phyloP scores from a whole-genome alignment of 2,113 vertebrate species.

The Amphilophus citrinellus region DNA sequence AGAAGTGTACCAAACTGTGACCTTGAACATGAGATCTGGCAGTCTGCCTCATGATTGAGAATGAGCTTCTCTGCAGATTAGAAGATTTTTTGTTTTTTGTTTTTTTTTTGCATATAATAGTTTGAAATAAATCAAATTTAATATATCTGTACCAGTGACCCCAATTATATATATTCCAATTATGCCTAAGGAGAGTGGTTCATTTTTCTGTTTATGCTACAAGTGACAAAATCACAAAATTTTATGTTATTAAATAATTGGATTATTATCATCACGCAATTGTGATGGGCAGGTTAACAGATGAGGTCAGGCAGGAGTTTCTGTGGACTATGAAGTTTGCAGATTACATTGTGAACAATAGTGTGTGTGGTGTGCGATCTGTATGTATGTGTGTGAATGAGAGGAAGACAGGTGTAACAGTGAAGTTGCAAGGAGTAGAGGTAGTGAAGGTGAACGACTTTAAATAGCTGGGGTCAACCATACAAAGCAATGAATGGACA shows the following conservation, averaged over 20 bases:
- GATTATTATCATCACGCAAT: background rate
- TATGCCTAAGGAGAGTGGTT: background rate
- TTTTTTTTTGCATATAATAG: background rate
- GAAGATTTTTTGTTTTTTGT: too few species aligned
- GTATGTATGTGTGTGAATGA: too few species aligned
- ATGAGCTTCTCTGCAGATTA: background rate
- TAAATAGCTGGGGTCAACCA: too few species aligned
- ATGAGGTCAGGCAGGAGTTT: background rate
- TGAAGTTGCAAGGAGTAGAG: too few species aligned
- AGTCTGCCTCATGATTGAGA: background rate
- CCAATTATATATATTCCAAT: accelerated
- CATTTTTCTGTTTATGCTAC: background rate
- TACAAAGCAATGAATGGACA: too few species aligned
- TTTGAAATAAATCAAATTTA: background rate
- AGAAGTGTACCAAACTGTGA: background rate
- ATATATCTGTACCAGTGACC: too few species aligned
- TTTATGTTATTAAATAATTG: background rate
- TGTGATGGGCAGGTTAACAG: background rate
- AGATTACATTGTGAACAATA: too few species aligned
- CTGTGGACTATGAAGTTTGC: background rate
- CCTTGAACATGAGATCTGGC: background rate
- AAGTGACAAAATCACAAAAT: background rate
- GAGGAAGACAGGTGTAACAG: too few species aligned
- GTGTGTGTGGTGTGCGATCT: too few species aligned
- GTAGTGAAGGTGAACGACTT: too few species aligned